Conservation (phyloP, 2,113 vertebrate genomes). For the Syngnathoides biaculeatus region DNA sequence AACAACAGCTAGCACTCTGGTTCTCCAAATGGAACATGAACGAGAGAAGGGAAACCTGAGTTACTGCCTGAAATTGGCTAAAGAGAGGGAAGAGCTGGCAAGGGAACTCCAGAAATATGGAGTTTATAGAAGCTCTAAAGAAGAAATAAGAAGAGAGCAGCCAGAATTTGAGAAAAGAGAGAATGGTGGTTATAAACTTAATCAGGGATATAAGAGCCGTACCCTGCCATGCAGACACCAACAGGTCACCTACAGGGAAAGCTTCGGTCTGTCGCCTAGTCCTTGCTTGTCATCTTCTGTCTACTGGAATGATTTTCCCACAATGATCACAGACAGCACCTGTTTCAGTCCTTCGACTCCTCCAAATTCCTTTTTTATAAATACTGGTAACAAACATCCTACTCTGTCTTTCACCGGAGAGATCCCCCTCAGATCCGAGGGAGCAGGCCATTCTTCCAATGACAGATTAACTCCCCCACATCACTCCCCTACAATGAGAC, state of each 20-base stretch:
- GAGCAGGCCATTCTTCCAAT: constrained; percentile 22
- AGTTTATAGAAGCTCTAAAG: constrained; percentile 29
- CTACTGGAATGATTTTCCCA: constrained; percentile 50
- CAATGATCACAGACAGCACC: constrained; percentile 17
- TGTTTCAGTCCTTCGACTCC: neutral
- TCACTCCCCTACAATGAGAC: constrained; percentile 41
- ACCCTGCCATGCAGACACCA: constrained; percentile 44
- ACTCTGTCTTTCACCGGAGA: constrained; percentile 23
- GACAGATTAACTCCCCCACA: constrained; percentile 45
- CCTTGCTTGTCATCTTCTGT: constrained; percentile 47
- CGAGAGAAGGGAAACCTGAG: constrained; percentile 73
- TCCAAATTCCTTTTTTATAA: constrained; percentile 18
- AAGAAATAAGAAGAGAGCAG: constrained; percentile 16
- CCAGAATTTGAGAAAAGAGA: constrained; percentile 7
- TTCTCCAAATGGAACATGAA: constrained; percentile 79
- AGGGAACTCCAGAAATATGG: constrained; percentile 63
- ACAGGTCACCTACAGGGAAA: constrained; percentile 28
- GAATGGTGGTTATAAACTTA: constrained; percentile 3
- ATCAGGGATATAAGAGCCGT: constrained; percentile 48
- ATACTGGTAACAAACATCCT: constrained; percentile 1
- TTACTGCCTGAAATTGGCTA: constrained; percentile 69
- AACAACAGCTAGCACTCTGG: constrained; percentile 60
- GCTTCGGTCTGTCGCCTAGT: constrained; percentile 20
- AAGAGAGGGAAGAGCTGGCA: constrained; percentile 72
- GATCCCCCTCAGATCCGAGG: constrained; percentile 15